Base-by-base conservation (phyloP, 1,140 invertebrate genomes). In the Microplitis demolitor region DNA sequence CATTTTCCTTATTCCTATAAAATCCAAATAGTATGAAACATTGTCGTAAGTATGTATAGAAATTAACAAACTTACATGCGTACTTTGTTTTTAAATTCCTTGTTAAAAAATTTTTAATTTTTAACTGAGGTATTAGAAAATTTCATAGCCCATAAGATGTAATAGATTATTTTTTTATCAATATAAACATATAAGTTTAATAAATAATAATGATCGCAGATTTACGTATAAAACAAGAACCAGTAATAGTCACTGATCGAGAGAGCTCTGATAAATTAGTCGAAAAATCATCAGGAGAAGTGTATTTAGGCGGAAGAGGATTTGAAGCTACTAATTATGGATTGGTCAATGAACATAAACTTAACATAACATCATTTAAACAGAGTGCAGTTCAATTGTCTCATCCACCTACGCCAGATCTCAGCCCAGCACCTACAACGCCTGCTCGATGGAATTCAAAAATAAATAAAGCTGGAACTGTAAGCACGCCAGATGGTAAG, bases 171-270 rank as follows among this genome's bases (percentile, higher is more conserved):
- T 45, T 45, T 45, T 45, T 45, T 9, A 9, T 45, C 6, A 45
- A 45, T 11, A 11, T 45, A 11, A 45, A 45, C 3, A 45, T 3
- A 9, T 45, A 45, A 9, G 6, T 8, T 58, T 34, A 9, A 24
- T 11, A 9, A 58, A 33, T 58, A 24, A 58, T 9, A 24, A 16
- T 75, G 70, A 71, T 82, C 77, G 24, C 70, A 91, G 90, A 91
- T 89, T 86, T 91, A 71, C 87, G 90, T 78, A 90, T 91, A 81
- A 91, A 91, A 79, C 88, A 90, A 79, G 90, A 91, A 80, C 89
- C 89, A 33, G 76, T 84, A 39, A 71, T 84, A 9, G 67, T 88
- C 67, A 79, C 77, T 53, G 88, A 89, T 77, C 88, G 89, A 50
- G 88, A 89, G 54, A 85, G 85, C 58, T 82, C 80, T 16, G 87